Base-by-base conservation (phyloP, 2,797 vertebrate genomes). In the Enoplosus armatus region DNA sequence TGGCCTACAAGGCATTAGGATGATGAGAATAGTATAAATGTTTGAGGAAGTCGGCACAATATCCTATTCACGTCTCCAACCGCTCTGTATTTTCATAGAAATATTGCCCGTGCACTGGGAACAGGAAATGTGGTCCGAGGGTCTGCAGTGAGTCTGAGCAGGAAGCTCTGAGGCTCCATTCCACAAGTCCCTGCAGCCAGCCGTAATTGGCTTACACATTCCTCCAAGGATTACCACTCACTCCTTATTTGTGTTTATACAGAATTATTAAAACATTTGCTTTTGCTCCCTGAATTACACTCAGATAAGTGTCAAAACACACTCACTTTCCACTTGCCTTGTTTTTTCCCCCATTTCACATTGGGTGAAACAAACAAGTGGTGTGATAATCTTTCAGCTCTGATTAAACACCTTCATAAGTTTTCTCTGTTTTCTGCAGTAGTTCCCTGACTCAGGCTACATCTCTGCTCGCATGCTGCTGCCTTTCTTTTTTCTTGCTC, bases 161-260 rank as follows among this genome's bases (percentile, higher is more conserved):
- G 90, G 91, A 92, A 90, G 82, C 83, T 79, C 51, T 15, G 61
- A 82, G 83, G 75, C 86, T 85, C 74, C 82, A 77, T 85, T 90
- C 82, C 84, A 61, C 67, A 60, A 79, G 87, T 86, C 87, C 82
- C 78, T 72, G 80, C 88, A 91, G 83, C 75, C 81, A 81, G 70
- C 51, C 8, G 48, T 92, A 92, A 92, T 91, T 90, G 87, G 88
- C 85, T 94, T 91, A 90, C 66, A 85, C 85, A 90, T 93, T 94
- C 87, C 85, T 90, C 81, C 45, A 47, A 85, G 88, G 89, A 94
- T 92, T 91, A 87, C 76, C 55, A 53, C 83, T 90, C 80, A 78
- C 80, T 85, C 76, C 72, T 72, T 87, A 92, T 92, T 89, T 87
- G 76, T 90, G 79, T 89, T 90, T 82, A 72, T 31, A 59, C 78